Evolutionary conservation across 2,797 vertebrate genomes (phyloP), one percentile per base, ranked within the genome.

Genomic region (Lindbergichthys nudifrons): DNA sequence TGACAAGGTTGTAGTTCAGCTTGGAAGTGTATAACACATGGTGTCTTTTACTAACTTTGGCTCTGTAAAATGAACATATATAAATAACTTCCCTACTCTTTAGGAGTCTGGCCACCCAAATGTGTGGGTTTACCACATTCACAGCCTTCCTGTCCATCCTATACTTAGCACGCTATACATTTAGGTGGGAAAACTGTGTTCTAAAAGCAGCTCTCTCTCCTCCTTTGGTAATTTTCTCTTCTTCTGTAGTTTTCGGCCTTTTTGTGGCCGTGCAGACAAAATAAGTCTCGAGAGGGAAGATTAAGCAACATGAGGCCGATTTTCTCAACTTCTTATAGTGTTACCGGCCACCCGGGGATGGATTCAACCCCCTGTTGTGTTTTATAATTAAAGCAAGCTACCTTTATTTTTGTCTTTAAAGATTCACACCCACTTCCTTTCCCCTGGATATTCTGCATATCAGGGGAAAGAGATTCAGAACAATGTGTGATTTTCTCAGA

Each of bases 21-120:
- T 10, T 9, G 23, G 63, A 30, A 71, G 62, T 50, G 79, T 62
- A 36, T 43, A 77, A 63, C 60, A 13, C 23, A n/a, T 2, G 51
- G 42, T 75, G 77, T 51, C 10, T 46, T 69, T 69, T 73, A 10
- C 73, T 64, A 71, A 72, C 59, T 75, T 65, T 72, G 58, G 54
- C 68, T 64, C 43, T 10, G 18, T 39, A 43, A 45, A 60, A 56
- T 70, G 16, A 47, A 72, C 72, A 70, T 65, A 71, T 39, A 65
- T 43, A 36, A 36, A 36, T 36, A 36, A 36, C n/a, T n/a, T 21
- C 65, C 43, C 21, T 15, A 39, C 23, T 36, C 42, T 47, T 62
- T 43, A 60, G 2, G 41, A 46, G 42, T 78, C 26, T 19, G 19
- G 58, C 70, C 51, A 18, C 50, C 51, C 56, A 58, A 41, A 61